Conservation (phyloP, 1,140 invertebrate species). For the Hycleus cichorii region DNA sequence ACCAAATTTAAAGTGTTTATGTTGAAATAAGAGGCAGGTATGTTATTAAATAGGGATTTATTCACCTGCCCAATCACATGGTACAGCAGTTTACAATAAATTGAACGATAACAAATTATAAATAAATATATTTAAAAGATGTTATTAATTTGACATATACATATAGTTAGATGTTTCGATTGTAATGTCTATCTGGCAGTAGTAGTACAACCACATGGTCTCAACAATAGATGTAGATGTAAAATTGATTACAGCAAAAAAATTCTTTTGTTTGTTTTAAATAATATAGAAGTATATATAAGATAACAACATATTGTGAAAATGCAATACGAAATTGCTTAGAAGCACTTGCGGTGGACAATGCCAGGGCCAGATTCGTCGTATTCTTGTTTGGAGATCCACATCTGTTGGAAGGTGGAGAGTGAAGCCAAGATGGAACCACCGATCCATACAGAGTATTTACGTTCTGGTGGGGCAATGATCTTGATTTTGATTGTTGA, state of each 20-base stretch:
- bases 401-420: slow-evolving; percentile 81
- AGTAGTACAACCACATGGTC: slow-evolving; percentile 30
- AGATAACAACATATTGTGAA: slow-evolving; percentile 10
- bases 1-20: slow-evolving; percentile 14
- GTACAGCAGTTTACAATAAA: slow-evolving; percentile 22
- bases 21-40: slow-evolving; percentile 27
- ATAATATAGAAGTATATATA: neutral
- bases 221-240: slow-evolving; percentile 28
- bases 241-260: neutral
- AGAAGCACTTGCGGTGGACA: slow-evolving; percentile 92
- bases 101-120: slow-evolving; percentile 32
- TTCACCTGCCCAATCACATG: slow-evolving; percentile 32
- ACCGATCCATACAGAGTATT: slow-evolving; percentile 89
- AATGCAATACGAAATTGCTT: slow-evolving; percentile 57
- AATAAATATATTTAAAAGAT: slow-evolving; percentile 30
- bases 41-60: slow-evolving; percentile 30
- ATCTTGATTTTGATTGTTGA: slow-evolving; percentile 89
- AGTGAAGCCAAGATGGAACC: slow-evolving; percentile 79
- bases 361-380: slow-evolving; percentile 88
- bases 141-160: slow-evolving; percentile 21
- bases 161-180: slow-evolving; percentile 17
- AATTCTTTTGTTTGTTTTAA: neutral
- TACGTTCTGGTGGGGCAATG: slow-evolving; percentile 86
- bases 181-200: slow-evolving; percentile 37
- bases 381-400: slow-evolving; percentile 89